Conservation (phyloP, 2,113 vertebrate species). For the Rhabdomys dilectus region DNA sequence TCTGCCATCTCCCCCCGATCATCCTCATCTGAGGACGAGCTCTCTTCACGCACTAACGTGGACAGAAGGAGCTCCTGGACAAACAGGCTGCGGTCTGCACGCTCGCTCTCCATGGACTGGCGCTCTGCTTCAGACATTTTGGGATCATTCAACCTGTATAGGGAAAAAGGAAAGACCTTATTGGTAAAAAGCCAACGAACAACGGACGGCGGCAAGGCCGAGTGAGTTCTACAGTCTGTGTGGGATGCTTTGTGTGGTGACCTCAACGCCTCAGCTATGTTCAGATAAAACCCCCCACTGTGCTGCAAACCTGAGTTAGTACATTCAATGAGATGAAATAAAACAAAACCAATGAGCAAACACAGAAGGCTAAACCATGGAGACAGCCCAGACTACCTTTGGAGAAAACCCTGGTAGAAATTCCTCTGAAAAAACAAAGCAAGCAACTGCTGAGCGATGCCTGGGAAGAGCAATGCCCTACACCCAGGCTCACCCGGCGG, state of each 20-base stretch:
- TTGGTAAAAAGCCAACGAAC: constrained; percentile 8
- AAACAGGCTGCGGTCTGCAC: constrained; percentile 97
- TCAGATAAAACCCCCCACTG: not conserved
- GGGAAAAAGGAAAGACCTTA: constrained; percentile 60
- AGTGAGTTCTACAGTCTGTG: not conserved
- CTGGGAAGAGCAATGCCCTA: not conserved
- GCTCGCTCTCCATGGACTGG: constrained; percentile 95
- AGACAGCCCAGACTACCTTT: not conserved
- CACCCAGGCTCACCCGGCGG: too few species aligned
- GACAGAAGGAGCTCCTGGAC: constrained; percentile 99
- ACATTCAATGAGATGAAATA: not conserved
- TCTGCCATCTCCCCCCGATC: constrained; percentile 97
- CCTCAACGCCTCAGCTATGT: not conserved
- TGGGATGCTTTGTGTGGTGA: not conserved
- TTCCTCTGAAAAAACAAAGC: not conserved
- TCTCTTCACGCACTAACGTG: constrained; percentile 97
- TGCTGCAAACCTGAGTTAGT: not conserved
- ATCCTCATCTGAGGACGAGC: constrained; percentile 98
- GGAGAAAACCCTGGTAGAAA: not conserved
- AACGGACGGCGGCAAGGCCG: fast-evolving
- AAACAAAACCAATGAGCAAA: not conserved
- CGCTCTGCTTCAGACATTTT: constrained; percentile 98
- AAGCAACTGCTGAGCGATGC: not conserved
- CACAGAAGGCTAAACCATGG: not conserved
- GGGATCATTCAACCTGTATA: constrained; percentile 95